phyloP scores from a whole-genome alignment of 2,113 vertebrate genomes.

The Aramus guarauna region DNA sequence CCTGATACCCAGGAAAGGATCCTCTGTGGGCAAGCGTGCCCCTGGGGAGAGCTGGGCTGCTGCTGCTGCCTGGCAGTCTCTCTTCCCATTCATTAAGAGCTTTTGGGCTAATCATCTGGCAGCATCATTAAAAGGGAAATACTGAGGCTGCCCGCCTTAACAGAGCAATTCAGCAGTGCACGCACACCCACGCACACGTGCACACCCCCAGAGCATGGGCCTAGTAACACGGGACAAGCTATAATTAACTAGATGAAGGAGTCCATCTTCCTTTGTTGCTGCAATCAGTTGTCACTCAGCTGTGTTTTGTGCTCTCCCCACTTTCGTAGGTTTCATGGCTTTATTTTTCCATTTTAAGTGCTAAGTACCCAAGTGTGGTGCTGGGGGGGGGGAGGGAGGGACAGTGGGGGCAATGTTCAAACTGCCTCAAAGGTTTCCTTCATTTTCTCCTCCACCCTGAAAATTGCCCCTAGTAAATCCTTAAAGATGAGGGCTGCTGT shows the following conservation, averaged over 20 bases:
- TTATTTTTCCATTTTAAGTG: slow-evolving; percentile 17
- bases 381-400: neutral
- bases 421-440: neutral
- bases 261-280: slow-evolving; percentile 21
- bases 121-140: slow-evolving; percentile 17
- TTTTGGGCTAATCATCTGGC: slow-evolving; percentile 21
- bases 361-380: neutral
- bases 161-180: neutral
- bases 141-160: neutral
- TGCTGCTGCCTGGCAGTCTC: neutral
- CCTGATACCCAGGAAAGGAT: neutral
- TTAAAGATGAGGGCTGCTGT: neutral
- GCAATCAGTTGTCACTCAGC: slow-evolving; percentile 35
- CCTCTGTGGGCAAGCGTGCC: neutral
- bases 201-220: neutral
- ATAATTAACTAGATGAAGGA: slow-evolving; percentile 52
- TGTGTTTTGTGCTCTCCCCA: slow-evolving; percentile 3
- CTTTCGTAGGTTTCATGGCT: neutral
- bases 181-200: neutral
- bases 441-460: neutral
- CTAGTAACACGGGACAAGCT: neutral
- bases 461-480: neutral
- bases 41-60: neutral
- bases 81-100: neutral
- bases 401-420: neutral